Percentiles rank a stretch among this genome's conserved stretches.
phyloP scores from a whole-genome alignment of 1,140 invertebrate genomes.

The Xylocopa sonorina region DNA sequence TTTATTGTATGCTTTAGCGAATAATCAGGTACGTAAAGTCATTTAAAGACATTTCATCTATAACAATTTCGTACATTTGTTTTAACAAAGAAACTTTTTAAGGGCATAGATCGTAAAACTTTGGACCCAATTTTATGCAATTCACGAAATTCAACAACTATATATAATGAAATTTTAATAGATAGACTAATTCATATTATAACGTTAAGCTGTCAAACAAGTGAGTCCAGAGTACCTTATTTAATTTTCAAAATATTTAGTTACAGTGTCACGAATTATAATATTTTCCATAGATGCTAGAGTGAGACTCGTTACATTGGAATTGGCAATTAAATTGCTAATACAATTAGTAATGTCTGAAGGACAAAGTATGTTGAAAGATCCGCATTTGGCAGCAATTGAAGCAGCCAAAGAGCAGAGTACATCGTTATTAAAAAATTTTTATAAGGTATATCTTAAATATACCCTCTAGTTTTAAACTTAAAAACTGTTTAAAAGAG shows the following conservation, averaged over 20 bases:
- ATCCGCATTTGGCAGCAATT: conserved; percentile 83
- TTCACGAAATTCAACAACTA: conserved; percentile 77
- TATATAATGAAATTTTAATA: conserved; percentile 89
- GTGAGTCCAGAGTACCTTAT: conserved; percentile 79
- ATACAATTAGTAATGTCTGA: conserved; percentile 83
- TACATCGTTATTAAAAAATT: conserved; percentile 93
- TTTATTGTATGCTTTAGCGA: conserved; percentile 95
- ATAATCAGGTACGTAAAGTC: conserved; percentile 91
- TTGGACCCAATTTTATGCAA: conserved; percentile 86
- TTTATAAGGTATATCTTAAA: conserved; percentile 91
- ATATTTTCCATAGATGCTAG: conserved; percentile 84
- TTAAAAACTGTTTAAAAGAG: neutral
- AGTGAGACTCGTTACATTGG: conserved; percentile 95
- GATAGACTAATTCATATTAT: conserved; percentile 92
- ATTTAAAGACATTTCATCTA: neutral
- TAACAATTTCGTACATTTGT: conserved; percentile 1
- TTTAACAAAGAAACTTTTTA: conserved; percentile 57
- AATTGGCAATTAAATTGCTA: conserved; percentile 92
- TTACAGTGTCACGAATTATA: conserved; percentile 11
- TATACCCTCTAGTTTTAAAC: conserved; percentile 10
- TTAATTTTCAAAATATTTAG: neutral
- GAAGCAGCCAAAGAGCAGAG: conserved; percentile 93
- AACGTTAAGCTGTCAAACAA: conserved; percentile 90
- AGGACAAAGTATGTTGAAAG: conserved; percentile 81
- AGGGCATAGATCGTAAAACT: conserved; percentile 89